Evolutionary conservation across 2,888 invertebrate genomes (phyloP), one percentile per base, ranked within the genome.

Genomic region (Nowickia ferox): DNA sequence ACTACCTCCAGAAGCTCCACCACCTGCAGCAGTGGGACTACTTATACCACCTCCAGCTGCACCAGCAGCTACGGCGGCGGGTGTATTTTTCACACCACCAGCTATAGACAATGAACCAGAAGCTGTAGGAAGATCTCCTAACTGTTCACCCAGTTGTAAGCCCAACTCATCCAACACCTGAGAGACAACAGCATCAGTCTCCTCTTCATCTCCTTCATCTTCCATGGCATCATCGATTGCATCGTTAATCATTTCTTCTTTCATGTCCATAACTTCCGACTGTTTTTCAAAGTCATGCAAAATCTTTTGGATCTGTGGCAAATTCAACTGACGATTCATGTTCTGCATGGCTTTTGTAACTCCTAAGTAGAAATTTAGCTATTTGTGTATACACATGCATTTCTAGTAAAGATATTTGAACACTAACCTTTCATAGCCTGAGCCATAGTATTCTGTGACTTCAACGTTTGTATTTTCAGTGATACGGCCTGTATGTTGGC

Each of bases 251-350:
- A 99, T 98, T 93, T 99, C 99, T 93, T 99, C 99, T 92, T 99
- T 99, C 99, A 99, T 99, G 92, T 99, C 99, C 99, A 99, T 99
- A 77, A 99, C 98, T 93, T 99, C 99, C 0, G 98, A 98, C 92
- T 99, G 99, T 92, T 99, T 99, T 93, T 99, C 99, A 93, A 99
- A 99, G 92, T 99, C 99, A 94, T 97, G 96, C 88, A 97, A 94
- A 88, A 99, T 99, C 92, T 97, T 97, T 93, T 99, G 99, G 91
- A 99, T 99, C 94, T 99, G 99, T 11, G 99, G 99, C 93, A 99
- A 94, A 94, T 99, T 99, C 91, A 99, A 93, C 92, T 97, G 97
- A 40, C 96, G 95, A 93, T 99, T 99, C 99, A 99, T 99, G 91
- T 96, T 97, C 91, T 97, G 96, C 99, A 99, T 99, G 85, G 99